Conservation (phyloP, 2,113 vertebrate genomes). For the Misgurnus mizolepis region DNA sequence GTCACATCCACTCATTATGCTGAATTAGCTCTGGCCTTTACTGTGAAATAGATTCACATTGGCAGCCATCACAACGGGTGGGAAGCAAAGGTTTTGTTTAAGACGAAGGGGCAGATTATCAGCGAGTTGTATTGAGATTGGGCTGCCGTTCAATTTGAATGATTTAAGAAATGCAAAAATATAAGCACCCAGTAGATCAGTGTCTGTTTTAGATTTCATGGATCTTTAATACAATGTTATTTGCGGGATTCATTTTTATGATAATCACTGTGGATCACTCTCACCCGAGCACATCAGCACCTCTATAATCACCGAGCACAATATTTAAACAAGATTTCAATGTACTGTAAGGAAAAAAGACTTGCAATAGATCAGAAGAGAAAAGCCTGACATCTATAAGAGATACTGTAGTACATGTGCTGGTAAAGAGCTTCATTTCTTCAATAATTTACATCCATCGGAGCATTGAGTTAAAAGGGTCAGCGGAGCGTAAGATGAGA, state of each 20-base stretch:
- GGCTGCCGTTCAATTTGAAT: not conserved
- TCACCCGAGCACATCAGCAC: too few relatives aligned
- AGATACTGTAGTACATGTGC: not conserved
- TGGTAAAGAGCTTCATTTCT: slow-evolving; percentile 9
- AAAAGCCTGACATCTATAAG: not conserved
- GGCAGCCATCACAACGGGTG: not conserved
- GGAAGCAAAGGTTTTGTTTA: not conserved
- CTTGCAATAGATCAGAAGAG: not conserved
- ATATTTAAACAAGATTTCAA: too few relatives aligned
- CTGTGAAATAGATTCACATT: not conserved
- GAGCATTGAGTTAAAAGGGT: slow-evolving; percentile 30
- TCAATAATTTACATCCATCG: slow-evolving; percentile 40
- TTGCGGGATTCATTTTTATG: too few relatives aligned
- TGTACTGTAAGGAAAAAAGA: too few relatives aligned
- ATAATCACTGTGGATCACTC: too few relatives aligned
- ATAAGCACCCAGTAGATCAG: not conserved
- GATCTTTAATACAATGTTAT: too few relatives aligned
- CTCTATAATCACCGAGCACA: too few relatives aligned
- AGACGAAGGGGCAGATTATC: not conserved
- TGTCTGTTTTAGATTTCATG: not conserved
- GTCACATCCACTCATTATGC: slow-evolving; percentile 34
- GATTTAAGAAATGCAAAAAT: not conserved
- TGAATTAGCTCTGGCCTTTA: not conserved
- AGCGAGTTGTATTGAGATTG: not conserved
- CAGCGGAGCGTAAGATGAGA: slow-evolving; percentile 24